Evolutionary conservation across 1,140 invertebrate species (phyloP), one percentile per base, ranked within the genome.

Genomic region (Stenopsyche tienmushanensis): DNA sequence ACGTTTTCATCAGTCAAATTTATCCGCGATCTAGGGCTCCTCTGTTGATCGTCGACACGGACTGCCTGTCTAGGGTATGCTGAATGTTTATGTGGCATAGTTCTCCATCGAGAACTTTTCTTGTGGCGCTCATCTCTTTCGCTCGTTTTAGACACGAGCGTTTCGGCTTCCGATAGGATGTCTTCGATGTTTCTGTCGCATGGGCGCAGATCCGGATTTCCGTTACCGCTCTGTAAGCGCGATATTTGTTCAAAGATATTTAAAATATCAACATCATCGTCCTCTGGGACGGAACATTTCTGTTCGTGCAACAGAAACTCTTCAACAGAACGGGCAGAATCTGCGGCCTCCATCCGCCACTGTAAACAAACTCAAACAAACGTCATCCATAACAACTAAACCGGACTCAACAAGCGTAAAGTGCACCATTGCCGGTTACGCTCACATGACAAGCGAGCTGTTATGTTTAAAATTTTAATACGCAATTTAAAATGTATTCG

Each of bases 131-230:
- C 34, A 44, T 59, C 49, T 59, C 26, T 52, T 7, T 50, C 54
- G 34, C n/a, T n/a, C n/a, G 39, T 17, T 24, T 52, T 20, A 5
- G 26, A 39, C 2, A 69, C 57, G 21, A 69, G 47, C 9, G 45
- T 69, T 47, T 65, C 66, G 3, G 66, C 66, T 45, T 69, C 54
- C 1, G 42, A 62, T 10, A 69, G 24, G 17, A 69, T 64, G 3
- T 69, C 62, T 49, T 69, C 66, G n/a, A 69, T 69, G 41, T 69
- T 53, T 62, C 55, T 59, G 44, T 55, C 58, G 5, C 10, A 21
- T 18, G 23, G 20, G 17, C 2, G 47, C 25, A 1, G 13, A 45
- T 10, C 52, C n/a, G n/a, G 29, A 3, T 50, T 15, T 18, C 17
- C 24, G 13, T 42, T n/a, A n/a, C n/a, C 62, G n/a, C 34, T 20